A percentile compares a stretch with the other conserved stretches of the same genome.
Conservation (phyloP, 2,888 invertebrate species). For the Eumerus sabulonum region DNA sequence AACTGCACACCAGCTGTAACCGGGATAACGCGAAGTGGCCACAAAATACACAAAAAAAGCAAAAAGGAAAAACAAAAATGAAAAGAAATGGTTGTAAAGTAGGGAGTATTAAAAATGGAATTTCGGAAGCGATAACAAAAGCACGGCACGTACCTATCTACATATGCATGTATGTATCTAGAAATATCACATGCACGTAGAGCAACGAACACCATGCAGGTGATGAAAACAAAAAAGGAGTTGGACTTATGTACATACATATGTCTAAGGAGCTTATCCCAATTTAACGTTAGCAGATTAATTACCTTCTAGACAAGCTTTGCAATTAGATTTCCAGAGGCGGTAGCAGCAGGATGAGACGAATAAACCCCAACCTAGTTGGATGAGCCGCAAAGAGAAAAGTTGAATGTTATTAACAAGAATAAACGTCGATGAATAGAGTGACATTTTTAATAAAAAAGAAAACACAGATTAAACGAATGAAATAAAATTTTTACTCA, state of each 20-base stretch:
- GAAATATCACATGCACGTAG: too few relatives aligned
- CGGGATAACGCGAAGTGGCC: constrained; percentile 36
- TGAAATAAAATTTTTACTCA: too few relatives aligned
- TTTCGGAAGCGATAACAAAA: constrained; percentile 11
- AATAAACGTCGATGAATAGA: neutral
- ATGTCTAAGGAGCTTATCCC: constrained; percentile 30
- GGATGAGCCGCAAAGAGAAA: constrained; percentile 24
- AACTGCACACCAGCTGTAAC: constrained; percentile 19
- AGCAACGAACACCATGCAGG: too few relatives aligned
- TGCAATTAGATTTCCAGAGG: constrained; percentile 6
- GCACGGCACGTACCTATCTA: neutral
- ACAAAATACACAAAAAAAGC: constrained; percentile 10
- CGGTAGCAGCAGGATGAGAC: too few relatives aligned
- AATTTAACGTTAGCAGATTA: constrained; percentile 43
- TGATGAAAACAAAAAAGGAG: neutral
- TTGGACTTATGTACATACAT: constrained; percentile 7
- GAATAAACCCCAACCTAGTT: neutral
- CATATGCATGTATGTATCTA: too few relatives aligned
- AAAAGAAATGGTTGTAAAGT: constrained; percentile 22
- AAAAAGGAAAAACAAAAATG: too few relatives aligned
- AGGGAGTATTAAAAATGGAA: constrained; percentile 35
- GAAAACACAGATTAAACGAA: too few relatives aligned
- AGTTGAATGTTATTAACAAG: constrained; percentile 13
- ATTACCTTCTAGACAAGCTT: constrained; percentile 38
- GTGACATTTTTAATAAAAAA: too few relatives aligned